Evolutionary conservation across 1,140 invertebrate genomes (phyloP), one percentile per base, ranked within the genome.

Genomic region (Lordiphosa clarofinis): DNA sequence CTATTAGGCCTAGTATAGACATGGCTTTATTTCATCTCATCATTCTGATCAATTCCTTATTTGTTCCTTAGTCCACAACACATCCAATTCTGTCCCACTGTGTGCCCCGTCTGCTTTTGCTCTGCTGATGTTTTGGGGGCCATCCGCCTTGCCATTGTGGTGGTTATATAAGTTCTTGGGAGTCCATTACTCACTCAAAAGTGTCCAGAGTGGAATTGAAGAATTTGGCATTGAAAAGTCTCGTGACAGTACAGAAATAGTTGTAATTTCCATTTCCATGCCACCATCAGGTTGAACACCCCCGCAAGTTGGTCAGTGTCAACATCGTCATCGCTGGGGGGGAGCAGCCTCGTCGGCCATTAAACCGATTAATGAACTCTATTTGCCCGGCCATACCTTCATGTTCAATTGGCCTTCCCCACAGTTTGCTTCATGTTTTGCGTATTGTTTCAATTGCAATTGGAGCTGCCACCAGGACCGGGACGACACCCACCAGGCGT

Each of bases 361-460:
- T 81, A 81, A 81, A 82, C 76, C 76, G 76, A 81, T 81, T 81
- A 81, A 81, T 81, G 72, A 82, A 74, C 76, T 67, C 56, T 81
- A 81, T 81, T 81, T 81, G 72, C 72, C 31, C 64, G 61, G 58
- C 72, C 72, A 42, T 81, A 76, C 76, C 78, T 82, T 66, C 19
- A 43, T 37, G 43, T 33, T 52, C 48, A 52, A 64, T 64, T 57
- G 54, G 43, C 46, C 19, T 47, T 37, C 11, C 31, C 33, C 40
- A 21, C 8, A 15, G 31, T 35, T 56, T 62, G 12, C 39, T 67
- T 44, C 11, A 39, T 57, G 58, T 71, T 71, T 71, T 71, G 62
- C 67, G 62, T 71, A 70, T 81, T 75, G 78, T 84, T 72, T 71
- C 56, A 64, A 63, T 28, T 84, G 76, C 78, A 82, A 82, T 84